Percentiles rank a stretch among this genome's conserved stretches.
Evolutionary conservation across 2,797 vertebrate genomes (phyloP).

Genomic region (Sphenopsis melanotis): DNA sequence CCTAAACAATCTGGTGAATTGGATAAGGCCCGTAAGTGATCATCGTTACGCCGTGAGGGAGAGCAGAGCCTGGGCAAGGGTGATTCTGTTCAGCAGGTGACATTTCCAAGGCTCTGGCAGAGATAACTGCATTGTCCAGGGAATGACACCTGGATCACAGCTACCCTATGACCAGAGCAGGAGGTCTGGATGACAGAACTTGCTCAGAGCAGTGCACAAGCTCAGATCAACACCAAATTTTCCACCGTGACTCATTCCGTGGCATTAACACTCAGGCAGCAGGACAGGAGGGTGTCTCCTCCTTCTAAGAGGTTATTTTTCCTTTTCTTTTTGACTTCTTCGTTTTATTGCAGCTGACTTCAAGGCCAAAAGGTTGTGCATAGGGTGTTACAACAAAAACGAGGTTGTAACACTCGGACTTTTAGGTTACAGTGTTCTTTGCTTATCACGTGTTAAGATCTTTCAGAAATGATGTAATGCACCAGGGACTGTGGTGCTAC

Average conservation of each 20-base stretch:
- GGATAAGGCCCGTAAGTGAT: slow-evolving; percentile 21
- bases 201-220: not conserved
- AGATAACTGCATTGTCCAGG: not conserved
- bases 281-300: not conserved
- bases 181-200: not conserved
- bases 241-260: not conserved
- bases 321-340: slow-evolving; percentile 16
- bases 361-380: slow-evolving; percentile 18
- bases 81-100: not conserved
- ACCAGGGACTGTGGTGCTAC: slow-evolving; percentile 25
- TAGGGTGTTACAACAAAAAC: slow-evolving; percentile 19
- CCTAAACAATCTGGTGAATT: slow-evolving; percentile 37
- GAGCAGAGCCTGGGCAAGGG: slow-evolving; percentile 21
- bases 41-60: not conserved
- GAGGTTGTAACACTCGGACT: slow-evolving; percentile 48
- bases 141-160: slow-evolving; percentile 18
- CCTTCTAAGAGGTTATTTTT: not conserved
- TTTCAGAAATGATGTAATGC: slow-evolving; percentile 51
- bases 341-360: slow-evolving; percentile 45
- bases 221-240: not conserved
- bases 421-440: slow-evolving; percentile 55
- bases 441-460: slow-evolving; percentile 42
- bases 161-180: not conserved
- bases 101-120: not conserved
- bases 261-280: not conserved